phyloP scores from a whole-genome alignment of 2,113 vertebrate genomes.

The Nestor notabilis region DNA sequence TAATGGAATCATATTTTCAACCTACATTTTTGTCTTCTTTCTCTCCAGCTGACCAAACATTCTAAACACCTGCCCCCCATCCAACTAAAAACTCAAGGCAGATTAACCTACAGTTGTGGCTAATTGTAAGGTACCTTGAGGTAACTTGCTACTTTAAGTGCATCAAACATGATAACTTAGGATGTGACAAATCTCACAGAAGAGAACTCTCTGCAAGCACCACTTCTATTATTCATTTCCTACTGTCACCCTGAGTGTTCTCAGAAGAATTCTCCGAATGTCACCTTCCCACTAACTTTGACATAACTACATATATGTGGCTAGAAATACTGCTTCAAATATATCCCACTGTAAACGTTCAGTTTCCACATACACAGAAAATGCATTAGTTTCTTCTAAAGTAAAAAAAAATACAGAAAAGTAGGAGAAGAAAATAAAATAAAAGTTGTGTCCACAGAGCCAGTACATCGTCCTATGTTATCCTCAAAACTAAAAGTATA shows the following conservation, averaged over 20 bases:
- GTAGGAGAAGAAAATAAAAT: not conserved
- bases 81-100: not conserved
- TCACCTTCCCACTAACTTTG: constrained; percentile 36
- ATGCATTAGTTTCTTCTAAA: constrained; percentile 35
- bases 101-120: not conserved
- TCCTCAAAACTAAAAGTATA: not conserved
- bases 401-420: not conserved
- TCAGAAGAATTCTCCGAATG: constrained; percentile 47
- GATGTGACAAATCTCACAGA: not conserved
- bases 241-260: constrained; percentile 33
- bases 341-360: not conserved
- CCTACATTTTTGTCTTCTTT: not conserved
- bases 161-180: not conserved
- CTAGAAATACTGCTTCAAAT: not conserved
- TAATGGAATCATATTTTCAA: not conserved
- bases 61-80: not conserved
- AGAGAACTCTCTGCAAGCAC: constrained; percentile 23
- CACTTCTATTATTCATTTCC: constrained; percentile 57
- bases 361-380: constrained; percentile 13
- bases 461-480: not conserved
- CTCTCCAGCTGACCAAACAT: not conserved
- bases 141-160: not conserved
- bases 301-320: not conserved
- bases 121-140: not conserved
- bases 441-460: not conserved